Evolutionary conservation across 2,888 invertebrate species (phyloP), one percentile per base, ranked within the genome.

Genomic region (Stenoptilia bipunctidactyla): DNA sequence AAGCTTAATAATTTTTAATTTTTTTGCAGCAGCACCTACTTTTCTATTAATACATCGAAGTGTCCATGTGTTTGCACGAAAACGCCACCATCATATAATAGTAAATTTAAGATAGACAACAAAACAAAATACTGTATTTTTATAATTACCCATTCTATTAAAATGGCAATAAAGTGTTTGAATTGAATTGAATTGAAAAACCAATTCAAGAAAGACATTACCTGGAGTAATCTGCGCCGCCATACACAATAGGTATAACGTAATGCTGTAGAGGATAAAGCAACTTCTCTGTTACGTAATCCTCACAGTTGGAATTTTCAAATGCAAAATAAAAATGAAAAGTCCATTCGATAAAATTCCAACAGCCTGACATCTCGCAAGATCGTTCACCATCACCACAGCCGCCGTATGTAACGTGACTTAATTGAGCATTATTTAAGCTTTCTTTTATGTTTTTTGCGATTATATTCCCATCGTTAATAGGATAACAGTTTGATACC

Each of bases 251-350:
- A 1, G 89, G 89, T n/a, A 89, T 62, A n/a, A 87, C 71, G 51
- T 86, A 74, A 61, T 61, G 41, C 15, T 54, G 46, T 46, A 51
- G 52, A 13, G 59, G 55, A 47, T 41, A 40, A 27, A 55, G 27
- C 27, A 53, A 33, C 39, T 55, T 55, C 42, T 51, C 53, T 10
- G 54, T 55, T 9, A 59, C 58, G 15, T 58, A 58, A 40, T 58
- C 58, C 36, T 50, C 47, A 15, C 49, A 9, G 8, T 90, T 86
- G 1, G 90, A 89, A 63, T 92, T 92, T 66, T 92, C 92, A 53
- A 92, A 89, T 1, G 87, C 72, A 44, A 92, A 64, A 56, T 92
- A 92, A 58, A 92, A 92, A 57, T 87, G 90, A 64, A 92, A 92
- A 42, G 89, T 79, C n/a, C 62, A 69, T 45, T 85, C 77, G 34